Conservation (phyloP, 2,888 invertebrate species). For the Harpagoxenus sublaevis region DNA sequence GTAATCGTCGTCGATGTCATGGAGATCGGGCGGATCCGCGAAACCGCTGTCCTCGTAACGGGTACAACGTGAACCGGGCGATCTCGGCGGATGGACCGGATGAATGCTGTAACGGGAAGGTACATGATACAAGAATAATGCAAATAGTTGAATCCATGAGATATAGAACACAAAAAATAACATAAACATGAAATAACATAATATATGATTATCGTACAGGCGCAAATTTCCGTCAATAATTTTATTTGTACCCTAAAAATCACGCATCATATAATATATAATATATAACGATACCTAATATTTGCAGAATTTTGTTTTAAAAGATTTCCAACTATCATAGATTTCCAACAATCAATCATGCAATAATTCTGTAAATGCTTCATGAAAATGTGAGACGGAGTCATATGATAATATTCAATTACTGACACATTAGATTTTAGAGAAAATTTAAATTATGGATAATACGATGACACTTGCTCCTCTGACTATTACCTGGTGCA, state of each 20-base stretch:
- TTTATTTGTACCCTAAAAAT: background rate
- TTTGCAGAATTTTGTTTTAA: background rate
- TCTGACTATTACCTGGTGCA: slow-evolving; percentile 81
- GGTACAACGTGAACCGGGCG: slow-evolving; percentile 88
- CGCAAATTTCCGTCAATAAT: background rate
- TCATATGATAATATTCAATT: background rate
- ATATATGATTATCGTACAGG: background rate
- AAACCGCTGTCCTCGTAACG: slow-evolving; percentile 92
- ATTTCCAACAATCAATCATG: background rate
- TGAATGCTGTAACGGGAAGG: slow-evolving; percentile 82
- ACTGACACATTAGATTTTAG: background rate
- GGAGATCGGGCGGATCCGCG: slow-evolving; percentile 90
- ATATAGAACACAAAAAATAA: background rate
- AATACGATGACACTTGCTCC: background rate
- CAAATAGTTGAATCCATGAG: no score
- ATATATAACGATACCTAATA: background rate
- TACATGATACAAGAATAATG: background rate
- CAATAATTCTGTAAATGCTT: background rate
- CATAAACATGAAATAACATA: background rate
- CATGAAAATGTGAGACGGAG: background rate
- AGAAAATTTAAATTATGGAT: background rate
- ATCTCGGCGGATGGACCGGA: slow-evolving; percentile 87
- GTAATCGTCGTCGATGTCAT: slow-evolving; percentile 91
- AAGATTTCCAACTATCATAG: background rate
- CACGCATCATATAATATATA: background rate